Evolutionary conservation across 2,797 vertebrate species (phyloP), one percentile per base, ranked within the genome.

Genomic region (Etheostoma perlongum): DNA sequence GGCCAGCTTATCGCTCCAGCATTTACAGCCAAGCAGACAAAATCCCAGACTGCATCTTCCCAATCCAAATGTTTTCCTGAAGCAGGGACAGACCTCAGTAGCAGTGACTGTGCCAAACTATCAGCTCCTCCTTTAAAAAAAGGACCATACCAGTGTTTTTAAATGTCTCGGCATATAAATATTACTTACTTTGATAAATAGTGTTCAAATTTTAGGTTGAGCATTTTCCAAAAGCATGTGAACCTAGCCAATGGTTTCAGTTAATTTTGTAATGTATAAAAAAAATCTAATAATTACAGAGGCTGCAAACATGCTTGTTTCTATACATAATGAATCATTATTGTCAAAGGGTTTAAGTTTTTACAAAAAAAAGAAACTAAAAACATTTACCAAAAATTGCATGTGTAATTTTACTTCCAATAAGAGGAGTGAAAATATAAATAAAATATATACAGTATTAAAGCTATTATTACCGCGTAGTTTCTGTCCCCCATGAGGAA

Each of bases 21-120:
- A 55, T 54, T 59, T 30, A n/a, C 51, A 61, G 78, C 53, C 78
- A 84, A 79, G 80, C 76, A 63, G 76, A 81, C 80, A 72, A 87
- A 85, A 86, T 36, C 40, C 51, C 25, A 83, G 82, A 86, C 74
- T 84, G 78, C 79, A 79, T 79, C 79, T 64, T 88, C 72, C 64
- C n/a, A 70, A 48, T 81, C 72, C 67, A 70, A 62, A 76, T 64
- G 48, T 82, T 74, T 16, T 79, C 48, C 2, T 84, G 74, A 36
- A 76, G 67, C 77, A 33, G 42, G 65, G 62, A 69, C 40, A 42
- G 55, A 61, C 52, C 74, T 68, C 40, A 51, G 70, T 5, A 63
- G 57, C 49, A 21, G 51, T 14, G 46, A 47, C 51, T 19, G 52
- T 27, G 79, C 63, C 76, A 78, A 46, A 91, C 86, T 57, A 82